Conservation (phyloP, 2,797 vertebrate species). For the Pyrocephalus nanus region DNA sequence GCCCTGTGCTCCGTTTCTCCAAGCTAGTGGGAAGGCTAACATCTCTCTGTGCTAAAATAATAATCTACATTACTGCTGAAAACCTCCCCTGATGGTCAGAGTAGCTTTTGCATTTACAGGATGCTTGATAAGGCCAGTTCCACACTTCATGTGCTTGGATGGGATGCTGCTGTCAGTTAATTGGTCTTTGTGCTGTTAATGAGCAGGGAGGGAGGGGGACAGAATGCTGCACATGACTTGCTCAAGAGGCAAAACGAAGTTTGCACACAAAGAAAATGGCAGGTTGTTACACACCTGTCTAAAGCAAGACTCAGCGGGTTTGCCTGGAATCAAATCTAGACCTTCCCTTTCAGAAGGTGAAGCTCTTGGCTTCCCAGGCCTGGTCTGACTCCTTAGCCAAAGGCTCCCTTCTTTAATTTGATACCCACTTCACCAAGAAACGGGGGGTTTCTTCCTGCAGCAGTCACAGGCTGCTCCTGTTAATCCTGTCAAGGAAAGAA, state of each 20-base stretch:
- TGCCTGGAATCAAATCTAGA: neutral
- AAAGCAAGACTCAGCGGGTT: neutral
- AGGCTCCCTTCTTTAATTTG: fast-evolving
- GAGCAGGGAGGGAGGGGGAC: neutral
- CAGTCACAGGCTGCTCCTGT: neutral
- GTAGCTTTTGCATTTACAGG: neutral
- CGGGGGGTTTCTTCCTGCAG: neutral
- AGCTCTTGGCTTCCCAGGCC: neutral
- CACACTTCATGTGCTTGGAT: neutral
- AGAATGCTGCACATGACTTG: neutral
- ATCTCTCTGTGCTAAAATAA: neutral
- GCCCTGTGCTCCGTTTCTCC: neutral
- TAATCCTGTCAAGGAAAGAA: neutral
- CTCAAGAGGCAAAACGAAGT: neutral
- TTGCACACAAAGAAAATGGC: neutral
- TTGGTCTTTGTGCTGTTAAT: neutral
- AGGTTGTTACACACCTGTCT: neutral
- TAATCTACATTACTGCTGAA: neutral
- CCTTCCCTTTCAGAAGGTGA: neutral
- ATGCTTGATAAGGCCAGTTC: neutral
- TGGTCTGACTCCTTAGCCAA: neutral
- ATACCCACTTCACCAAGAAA: neutral
- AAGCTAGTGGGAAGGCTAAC: neutral
- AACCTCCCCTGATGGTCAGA: neutral
- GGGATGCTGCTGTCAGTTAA: neutral